Evolutionary conservation across 2,888 invertebrate species (phyloP).

Genomic region (Orthosia gracilis): DNA sequence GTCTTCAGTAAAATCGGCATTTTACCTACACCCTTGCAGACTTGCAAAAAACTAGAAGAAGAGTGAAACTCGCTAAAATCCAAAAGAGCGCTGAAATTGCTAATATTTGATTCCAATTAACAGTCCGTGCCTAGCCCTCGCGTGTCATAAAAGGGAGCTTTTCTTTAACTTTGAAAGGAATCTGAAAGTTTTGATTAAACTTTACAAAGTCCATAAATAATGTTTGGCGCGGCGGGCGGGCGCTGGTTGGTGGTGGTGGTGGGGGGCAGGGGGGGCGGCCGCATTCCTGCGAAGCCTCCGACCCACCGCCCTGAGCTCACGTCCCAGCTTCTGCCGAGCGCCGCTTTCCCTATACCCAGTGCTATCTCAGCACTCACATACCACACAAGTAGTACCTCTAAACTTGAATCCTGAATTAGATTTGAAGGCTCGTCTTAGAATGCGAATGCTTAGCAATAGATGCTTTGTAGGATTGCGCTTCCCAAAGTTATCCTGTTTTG

Average conservation of each 20-base stretch:
- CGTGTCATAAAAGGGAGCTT: slow-evolving; percentile 32
- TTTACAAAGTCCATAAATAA: slow-evolving; percentile 67
- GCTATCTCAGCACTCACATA: slow-evolving; percentile 73
- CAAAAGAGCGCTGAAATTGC: neutral
- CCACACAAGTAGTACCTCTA: slow-evolving; percentile 11
- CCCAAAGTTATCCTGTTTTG: neutral
- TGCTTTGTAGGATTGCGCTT: neutral
- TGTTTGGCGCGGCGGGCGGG: slow-evolving; percentile 59
- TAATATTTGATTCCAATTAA: slow-evolving; percentile 1
- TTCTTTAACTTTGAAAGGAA: slow-evolving; percentile 52
- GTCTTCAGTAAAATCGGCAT: neutral
- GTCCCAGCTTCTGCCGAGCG: slow-evolving; percentile 67
- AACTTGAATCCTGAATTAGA: neutral
- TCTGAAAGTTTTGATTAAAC: slow-evolving; percentile 63
- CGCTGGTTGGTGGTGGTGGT: slow-evolving; percentile 43
- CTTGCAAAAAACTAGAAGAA: neutral
- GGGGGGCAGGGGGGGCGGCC: slow-evolving; percentile 78
- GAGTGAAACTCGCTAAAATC: neutral
- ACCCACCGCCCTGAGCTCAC: slow-evolving; percentile 74
- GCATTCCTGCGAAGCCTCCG: slow-evolving; percentile 89
- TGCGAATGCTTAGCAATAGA: neutral
- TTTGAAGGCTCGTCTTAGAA: neutral
- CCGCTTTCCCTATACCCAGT: slow-evolving; percentile 78
- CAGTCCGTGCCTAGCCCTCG: neutral
- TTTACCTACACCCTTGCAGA: neutral